Evolutionary conservation across 2,113 vertebrate genomes (phyloP).

Genomic region (Scomber japonicus): DNA sequence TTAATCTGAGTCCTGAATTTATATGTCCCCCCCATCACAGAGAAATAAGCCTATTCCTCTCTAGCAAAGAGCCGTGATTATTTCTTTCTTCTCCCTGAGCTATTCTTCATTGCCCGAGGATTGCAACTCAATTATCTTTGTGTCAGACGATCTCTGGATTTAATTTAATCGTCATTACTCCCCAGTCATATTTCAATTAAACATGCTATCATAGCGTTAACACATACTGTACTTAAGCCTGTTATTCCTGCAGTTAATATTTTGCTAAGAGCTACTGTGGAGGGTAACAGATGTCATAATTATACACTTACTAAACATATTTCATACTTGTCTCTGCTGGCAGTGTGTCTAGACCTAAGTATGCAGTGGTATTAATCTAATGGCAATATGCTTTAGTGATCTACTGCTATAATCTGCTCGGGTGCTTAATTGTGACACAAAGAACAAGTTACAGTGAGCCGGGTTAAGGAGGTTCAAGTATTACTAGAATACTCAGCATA

Average conservation of each 20-base stretch:
- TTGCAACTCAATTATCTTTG: conserved; percentile 93
- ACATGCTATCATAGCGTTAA: conserved; percentile 90
- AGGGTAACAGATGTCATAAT: conserved; percentile 95
- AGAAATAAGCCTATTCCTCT: conserved; percentile 83
- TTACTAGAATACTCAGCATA: conserved; percentile 69
- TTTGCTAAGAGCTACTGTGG: conserved; percentile 86
- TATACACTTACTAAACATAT: conserved; percentile 92
- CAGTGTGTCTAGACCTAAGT: conserved; percentile 59
- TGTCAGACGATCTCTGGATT: conserved; percentile 92
- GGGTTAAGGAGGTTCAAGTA: conserved; percentile 72
- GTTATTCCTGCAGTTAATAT: conserved; percentile 91
- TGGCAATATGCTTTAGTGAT: conserved; percentile 85
- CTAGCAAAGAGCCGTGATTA: conserved; percentile 79
- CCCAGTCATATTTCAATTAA: conserved; percentile 95
- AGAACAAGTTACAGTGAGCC: conserved; percentile 40
- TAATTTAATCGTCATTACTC: conserved; percentile 95
- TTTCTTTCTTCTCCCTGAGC: conserved; percentile 80
- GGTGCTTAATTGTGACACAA: conserved; percentile 76
- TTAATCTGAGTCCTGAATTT: conserved; percentile 87
- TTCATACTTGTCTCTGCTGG: conserved; percentile 86
- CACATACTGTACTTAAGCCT: conserved; percentile 89
- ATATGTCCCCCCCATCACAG: conserved; percentile 77
- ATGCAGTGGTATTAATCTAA: conserved; percentile 85
- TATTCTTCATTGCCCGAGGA: conserved; percentile 86
- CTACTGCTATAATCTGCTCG: conserved; percentile 71